Base-by-base conservation (phyloP, 1,140 invertebrate genomes). In the Rhizoglyphus robini region DNA sequence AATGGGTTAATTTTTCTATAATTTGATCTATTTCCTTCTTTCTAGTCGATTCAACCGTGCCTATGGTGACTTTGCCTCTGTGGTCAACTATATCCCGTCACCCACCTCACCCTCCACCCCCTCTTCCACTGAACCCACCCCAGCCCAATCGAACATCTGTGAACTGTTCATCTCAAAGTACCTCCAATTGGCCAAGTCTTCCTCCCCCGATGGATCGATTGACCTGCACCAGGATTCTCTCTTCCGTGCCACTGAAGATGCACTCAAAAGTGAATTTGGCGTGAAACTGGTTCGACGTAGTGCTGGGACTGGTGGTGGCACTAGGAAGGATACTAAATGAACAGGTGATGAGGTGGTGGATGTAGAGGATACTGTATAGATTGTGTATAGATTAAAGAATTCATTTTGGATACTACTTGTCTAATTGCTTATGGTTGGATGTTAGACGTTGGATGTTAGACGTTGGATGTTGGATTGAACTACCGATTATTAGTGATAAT, bases 91-190 rank as follows among this genome's bases (percentile, higher is more conserved):
- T 60, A 27, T 60, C 13, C n/a, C n/a, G n/a, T n/a, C n/a, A n/a
- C n/a, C n/a, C n/a, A n/a, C n/a, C n/a, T n/a, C n/a, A n/a, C n/a
- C n/a, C n/a, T n/a, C n/a, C n/a, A n/a, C n/a, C n/a, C n/a, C n/a
- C n/a, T n/a, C n/a, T n/a, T 60, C 58, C 1, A 2, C 1, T 3
- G 23, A 51, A 23, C 18, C 18, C 23, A 20, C n/a, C n/a, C 13
- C 31, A 27, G 15, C 13, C 3, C 15, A 34, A 34, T 5, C 15
- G 11, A 29, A 13, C 2, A 27, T 46, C 15, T 41, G 58, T 60
- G 58, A 60, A 23, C 31, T 60, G 58, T 60, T 60, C 27, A 60
- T 60, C 15, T 29, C 15, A 4, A 60, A 60, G 29, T 60, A 60
- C 29, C 29, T 60, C 23, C 58, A 60, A 46, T 46, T 60, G 29